Base-by-base conservation (phyloP, 2,797 vertebrate genomes). In the Chaetophractus vellerosus region DNA sequence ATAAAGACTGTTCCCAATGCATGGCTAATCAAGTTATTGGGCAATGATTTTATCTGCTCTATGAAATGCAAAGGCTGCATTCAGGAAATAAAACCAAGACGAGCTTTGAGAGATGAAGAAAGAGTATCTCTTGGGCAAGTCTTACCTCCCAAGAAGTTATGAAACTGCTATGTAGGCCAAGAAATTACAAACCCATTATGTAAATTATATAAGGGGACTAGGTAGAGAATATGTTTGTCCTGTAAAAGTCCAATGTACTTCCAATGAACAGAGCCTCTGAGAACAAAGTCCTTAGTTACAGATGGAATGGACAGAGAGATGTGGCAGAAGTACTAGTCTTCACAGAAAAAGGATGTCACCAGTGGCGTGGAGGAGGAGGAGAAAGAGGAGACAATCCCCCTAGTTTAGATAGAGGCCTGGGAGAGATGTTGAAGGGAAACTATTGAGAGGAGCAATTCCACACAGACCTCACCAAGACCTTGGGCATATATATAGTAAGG, bases 51-150 rank as follows among this genome's bases (percentile, higher is more conserved):
- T 64, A 57, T 38, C 89, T 94, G 18, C 28, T 24, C 24, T 61
- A 33, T 89, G 57, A 80, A 72, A 94, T 59, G 63, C 41, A 96
- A 94, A 95, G 9, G 1, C 18, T 85, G 4, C n/a, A 63, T 93
- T 68, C 75, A 90, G 76, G 64, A 88, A 80, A 89, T 61, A 69
- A 94, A 92, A 80, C 50, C 57, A 59, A 79, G 88, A 71, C 18
- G 78, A 16, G 15, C 19, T 91, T 69, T 50, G 52, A 48, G 57
- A 89, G 48, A 90, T 10, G 21, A 41, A 78, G 38, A 91, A 55
- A 82, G 81, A 69, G 16, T 52, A 28, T 88, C 26, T 84, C 45
- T 64, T 66, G 41, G 55, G 74, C 55, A 87, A 88, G 28, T 6
- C n/a, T 71, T 85, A 66, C 63, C 36, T 59, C 74, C 59, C 31